Evolutionary conservation across 2,888 invertebrate genomes (phyloP).

Genomic region (Enchytraeus crypticus): DNA sequence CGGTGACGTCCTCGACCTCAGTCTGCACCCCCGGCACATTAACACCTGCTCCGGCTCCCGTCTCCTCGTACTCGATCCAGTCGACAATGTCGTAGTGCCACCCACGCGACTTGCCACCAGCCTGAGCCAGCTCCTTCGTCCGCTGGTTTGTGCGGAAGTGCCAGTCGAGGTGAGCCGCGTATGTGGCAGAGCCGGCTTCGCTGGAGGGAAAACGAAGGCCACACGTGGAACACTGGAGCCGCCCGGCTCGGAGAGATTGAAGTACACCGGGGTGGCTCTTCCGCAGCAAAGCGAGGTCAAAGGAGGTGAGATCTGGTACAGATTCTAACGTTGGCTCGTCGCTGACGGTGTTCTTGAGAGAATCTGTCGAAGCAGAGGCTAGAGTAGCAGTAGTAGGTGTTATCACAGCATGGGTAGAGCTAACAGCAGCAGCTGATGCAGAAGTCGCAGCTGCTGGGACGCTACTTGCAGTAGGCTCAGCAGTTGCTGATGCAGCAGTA

Average conservation of each 20-base stretch:
- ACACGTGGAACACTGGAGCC: slow-evolving; percentile 94
- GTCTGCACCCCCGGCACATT: background rate
- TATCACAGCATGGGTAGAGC: background rate
- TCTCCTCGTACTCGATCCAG: background rate
- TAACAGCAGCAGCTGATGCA: background rate
- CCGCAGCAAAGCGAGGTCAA: slow-evolving; percentile 27
- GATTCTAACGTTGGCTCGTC: slow-evolving; percentile 25
- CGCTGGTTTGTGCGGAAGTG: slow-evolving; percentile 85
- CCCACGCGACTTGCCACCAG: slow-evolving; percentile 71
- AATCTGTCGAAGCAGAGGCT: background rate
- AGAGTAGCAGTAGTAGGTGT: background rate
- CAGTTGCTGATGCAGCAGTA: background rate
- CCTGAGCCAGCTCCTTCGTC: slow-evolving; percentile 69
- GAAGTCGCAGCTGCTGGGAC: background rate
- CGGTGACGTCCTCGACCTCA: background rate
- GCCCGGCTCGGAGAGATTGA: slow-evolving; percentile 62
- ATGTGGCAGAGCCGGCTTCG: slow-evolving; percentile 56
- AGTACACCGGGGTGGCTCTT: slow-evolving; percentile 68
- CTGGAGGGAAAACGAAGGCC: slow-evolving; percentile 77
- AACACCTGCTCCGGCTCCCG: background rate
- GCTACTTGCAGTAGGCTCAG: background rate
- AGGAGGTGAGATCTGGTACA: slow-evolving; percentile 38
- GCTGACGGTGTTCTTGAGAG: background rate
- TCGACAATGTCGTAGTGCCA: slow-evolving; percentile 72
- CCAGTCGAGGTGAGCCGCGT: slow-evolving; percentile 91